Evolutionary conservation across 2,797 vertebrate genomes (phyloP).

Genomic region (Lycodopsis pacificus): DNA sequence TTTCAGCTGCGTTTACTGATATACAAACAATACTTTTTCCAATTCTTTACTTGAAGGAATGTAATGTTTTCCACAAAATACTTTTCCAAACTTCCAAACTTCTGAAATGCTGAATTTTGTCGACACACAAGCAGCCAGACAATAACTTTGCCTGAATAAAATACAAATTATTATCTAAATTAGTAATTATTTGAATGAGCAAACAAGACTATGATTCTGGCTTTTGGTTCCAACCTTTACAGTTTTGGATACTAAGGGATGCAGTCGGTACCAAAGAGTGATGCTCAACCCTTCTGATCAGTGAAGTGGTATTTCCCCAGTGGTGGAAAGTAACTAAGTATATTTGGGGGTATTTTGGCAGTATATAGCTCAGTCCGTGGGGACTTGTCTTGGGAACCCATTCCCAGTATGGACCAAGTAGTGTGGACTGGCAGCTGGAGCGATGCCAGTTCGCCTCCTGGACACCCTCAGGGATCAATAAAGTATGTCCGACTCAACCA

Average conservation of each 20-base stretch:
- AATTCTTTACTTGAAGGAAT: neutral
- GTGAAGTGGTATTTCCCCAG: neutral
- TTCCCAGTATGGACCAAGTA: neutral
- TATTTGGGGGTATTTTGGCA: neutral
- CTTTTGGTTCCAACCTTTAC: neutral
- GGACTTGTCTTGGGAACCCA: neutral
- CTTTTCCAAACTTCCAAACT: constrained; percentile 5
- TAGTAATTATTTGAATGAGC: neutral
- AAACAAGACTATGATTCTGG: neutral
- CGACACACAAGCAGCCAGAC: neutral
- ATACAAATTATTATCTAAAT: constrained; percentile 2
- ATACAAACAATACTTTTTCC: neutral
- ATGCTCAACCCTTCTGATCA: neutral
- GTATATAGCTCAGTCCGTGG: neutral
- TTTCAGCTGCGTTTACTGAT: constrained; percentile 3
- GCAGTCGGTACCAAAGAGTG: neutral
- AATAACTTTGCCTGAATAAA: neutral
- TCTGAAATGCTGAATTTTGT: neutral
- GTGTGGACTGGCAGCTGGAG: neutral
- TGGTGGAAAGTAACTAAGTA: neutral
- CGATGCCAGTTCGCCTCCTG: neutral
- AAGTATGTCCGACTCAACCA: neutral
- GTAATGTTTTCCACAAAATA: neutral
- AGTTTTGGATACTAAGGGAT: neutral
- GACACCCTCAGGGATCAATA: neutral